Evolutionary conservation across 2,888 invertebrate species (phyloP), one percentile per base, ranked within the genome.

Genomic region (Drosophila pseudotalamancana): DNA sequence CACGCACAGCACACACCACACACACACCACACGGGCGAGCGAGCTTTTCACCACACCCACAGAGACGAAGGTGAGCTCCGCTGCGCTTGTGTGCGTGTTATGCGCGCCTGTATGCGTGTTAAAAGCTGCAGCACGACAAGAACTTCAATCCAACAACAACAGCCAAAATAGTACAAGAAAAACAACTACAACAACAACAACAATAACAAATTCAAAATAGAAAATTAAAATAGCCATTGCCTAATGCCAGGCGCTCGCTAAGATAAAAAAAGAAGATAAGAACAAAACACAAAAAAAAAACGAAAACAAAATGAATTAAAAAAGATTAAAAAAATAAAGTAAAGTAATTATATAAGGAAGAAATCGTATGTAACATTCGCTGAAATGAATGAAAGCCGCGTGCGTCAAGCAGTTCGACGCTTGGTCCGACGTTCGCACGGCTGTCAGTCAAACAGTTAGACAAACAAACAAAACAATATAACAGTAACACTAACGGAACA

Each of bases 121-220:
- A 81, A 81, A 84, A 87, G 81, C 87, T 84, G 66, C 61, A 74
- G 16, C 54, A 14, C 65, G 37, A 32, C 68, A 74, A 74, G 60
- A 74, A 70, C 64, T 51, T 39, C 56, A 21, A 39, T n/a, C n/a
- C 37, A 27, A 37, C 12, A 14, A 29, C n/a, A n/a, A n/a, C n/a
- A n/a, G n/a, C n/a, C n/a, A n/a, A n/a, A n/a, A n/a, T n/a, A n/a
- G n/a, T n/a, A n/a, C n/a, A 37, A 32, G 1, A 21, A 31, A 31
- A 34, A 42, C 56, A 50, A 54, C 14, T 39, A 16, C 19, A 29
- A 48, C 5, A 25, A 0, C 45, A 59, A 6, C 49, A 43, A 6
- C 40, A 42, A 2, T 43, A 50, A 4, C 56, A 54, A 27, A 45
- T 23, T 16, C 14, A 55, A 25, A 19, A 32, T 16, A 11, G n/a